A percentile compares a stretch with the other conserved stretches of the same genome.
These are phyloP conservation scores for Atherinosoma microstoma DNA, from an alignment of 2,797 vertebrate species.

Conservation along the genomic window DNA sequence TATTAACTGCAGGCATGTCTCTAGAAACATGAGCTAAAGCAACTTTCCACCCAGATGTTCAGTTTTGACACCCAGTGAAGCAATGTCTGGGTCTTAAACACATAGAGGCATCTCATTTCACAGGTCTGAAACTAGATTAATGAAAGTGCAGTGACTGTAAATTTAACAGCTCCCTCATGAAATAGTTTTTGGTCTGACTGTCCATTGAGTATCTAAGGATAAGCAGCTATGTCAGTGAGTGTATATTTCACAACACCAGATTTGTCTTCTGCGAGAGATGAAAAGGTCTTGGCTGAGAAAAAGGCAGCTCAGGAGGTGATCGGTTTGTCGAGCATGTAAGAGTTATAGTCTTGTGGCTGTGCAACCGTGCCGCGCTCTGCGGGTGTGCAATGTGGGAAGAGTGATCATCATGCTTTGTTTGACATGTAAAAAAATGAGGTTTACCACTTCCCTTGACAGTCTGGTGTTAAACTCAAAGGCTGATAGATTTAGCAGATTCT, in stretches of 20 bases:
- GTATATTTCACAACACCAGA: slow-evolving; percentile 50
- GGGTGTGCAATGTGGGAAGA: slow-evolving; percentile 61
- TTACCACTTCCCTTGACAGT: slow-evolving; percentile 75
- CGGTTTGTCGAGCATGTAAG: slow-evolving; percentile 63
- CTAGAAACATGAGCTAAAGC: slow-evolving; percentile 37
- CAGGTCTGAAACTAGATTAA: slow-evolving; percentile 46
- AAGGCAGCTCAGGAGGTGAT: slow-evolving; percentile 61
- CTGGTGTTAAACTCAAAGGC: slow-evolving; percentile 65
- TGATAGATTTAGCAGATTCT: slow-evolving; percentile 56
- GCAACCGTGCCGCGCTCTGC: slow-evolving; percentile 53
- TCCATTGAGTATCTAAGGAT: slow-evolving; percentile 39
- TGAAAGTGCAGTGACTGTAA: slow-evolving; percentile 32
- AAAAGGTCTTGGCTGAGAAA: slow-evolving; percentile 45
- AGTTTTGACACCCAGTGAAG: slow-evolving; percentile 40
- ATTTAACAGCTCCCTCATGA: slow-evolving; percentile 38
- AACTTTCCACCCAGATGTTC: slow-evolving; percentile 39
- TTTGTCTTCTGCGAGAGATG: slow-evolving; percentile 56
- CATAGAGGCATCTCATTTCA: slow-evolving; percentile 47
- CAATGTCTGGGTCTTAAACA: slow-evolving; percentile 30
- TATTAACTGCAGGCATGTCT: slow-evolving; percentile 72
- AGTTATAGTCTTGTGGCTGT: slow-evolving; percentile 68
- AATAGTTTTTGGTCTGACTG: slow-evolving; percentile 14
- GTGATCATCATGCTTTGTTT: slow-evolving; percentile 75
- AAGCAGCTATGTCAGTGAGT: slow-evolving; percentile 42
- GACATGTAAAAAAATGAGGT: slow-evolving; percentile 76